Conservation (phyloP, 2,797 vertebrate species). For the Spinus olivaceus region DNA sequence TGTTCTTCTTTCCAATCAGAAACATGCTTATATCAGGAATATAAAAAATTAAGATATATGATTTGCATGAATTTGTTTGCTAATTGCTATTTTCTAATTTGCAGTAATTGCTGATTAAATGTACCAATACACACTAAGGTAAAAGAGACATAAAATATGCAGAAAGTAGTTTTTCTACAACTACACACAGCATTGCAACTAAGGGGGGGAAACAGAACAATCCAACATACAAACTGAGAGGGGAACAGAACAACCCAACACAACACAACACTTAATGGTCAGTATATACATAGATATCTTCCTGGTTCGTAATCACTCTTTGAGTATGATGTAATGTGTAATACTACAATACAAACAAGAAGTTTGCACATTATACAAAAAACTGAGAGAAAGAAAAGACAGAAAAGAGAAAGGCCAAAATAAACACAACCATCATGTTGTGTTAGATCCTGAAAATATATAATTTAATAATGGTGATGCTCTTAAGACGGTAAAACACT, state of each 20-base stretch:
- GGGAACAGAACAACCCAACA: too few relatives aligned
- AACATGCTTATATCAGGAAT: background rate
- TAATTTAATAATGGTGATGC: background rate
- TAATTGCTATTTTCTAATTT: background rate
- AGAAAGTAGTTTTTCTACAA: background rate
- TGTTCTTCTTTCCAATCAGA: background rate
- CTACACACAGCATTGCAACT: background rate
- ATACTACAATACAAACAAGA: background rate
- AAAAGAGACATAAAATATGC: background rate
- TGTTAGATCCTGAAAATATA: background rate
- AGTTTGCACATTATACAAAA: background rate
- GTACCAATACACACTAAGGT: background rate
- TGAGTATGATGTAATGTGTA: background rate
- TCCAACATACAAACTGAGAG: too few relatives aligned
- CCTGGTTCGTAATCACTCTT: background rate
- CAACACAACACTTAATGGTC: background rate
- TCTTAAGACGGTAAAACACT: slow-evolving; percentile 59
- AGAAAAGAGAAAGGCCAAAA: background rate
- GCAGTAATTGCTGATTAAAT: background rate
- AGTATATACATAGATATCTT: background rate
- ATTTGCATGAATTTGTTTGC: background rate
- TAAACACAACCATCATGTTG: background rate
- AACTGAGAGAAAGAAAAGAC: background rate
- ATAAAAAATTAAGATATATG: background rate
- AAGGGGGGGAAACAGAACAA: too few relatives aligned